A percentile compares a stretch with the other conserved stretches of the same genome.
These are phyloP conservation scores for Papilio dardanus DNA, from an alignment of 1,140 invertebrate genomes.

Conservation along the genomic window DNA sequence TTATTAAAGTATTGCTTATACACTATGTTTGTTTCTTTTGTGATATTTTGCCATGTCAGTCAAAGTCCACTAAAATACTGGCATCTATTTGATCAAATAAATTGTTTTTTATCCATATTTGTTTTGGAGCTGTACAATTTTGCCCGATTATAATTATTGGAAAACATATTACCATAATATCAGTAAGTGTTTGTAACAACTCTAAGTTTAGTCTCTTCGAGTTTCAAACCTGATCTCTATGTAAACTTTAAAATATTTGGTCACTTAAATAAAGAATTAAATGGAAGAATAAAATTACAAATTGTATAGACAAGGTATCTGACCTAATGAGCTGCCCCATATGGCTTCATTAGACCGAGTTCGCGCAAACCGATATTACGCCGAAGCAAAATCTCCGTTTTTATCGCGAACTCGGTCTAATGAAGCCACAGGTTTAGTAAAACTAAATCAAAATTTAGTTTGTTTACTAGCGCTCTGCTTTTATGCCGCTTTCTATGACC, in stretches of 20 bases:
- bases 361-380: too few relatives aligned
- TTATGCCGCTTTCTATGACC: too few relatives aligned
- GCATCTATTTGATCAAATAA: constrained; percentile 75
- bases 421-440: too few relatives aligned
- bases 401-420: too few relatives aligned
- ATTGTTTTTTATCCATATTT: constrained; percentile 65
- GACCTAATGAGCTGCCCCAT: too few relatives aligned
- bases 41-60: constrained; percentile 79
- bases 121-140: constrained; percentile 59
- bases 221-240: constrained; percentile 77
- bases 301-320: too few relatives aligned
- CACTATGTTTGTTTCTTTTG: constrained; percentile 63
- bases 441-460: too few relatives aligned
- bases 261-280: constrained; percentile 65
- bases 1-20: constrained; percentile 32
- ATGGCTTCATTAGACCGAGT: too few relatives aligned
- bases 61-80: constrained; percentile 75
- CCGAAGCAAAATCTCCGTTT: too few relatives aligned
- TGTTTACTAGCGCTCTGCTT: too few relatives aligned
- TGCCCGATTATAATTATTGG: constrained; percentile 47
- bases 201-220: constrained; percentile 66
- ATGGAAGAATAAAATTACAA: constrained; percentile 39
- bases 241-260: constrained; percentile 69
- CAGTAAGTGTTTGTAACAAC: constrained; percentile 42
- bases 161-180: constrained; percentile 37